Conservation (phyloP, 2,797 vertebrate species). For the Gambelia wislizenii region DNA sequence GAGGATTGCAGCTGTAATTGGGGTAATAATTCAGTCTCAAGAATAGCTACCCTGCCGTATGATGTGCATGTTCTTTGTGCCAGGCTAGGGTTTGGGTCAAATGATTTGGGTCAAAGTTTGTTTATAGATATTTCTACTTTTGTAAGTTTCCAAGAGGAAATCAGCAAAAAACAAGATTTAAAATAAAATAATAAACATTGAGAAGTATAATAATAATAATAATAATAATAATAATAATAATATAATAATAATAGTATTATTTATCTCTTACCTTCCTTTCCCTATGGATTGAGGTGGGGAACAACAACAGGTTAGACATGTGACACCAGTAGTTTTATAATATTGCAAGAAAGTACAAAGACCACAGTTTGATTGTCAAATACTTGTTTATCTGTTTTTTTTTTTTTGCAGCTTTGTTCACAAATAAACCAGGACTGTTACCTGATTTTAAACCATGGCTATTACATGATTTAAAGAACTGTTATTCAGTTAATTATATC, state of each 20-base stretch:
- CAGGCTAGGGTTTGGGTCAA: no score
- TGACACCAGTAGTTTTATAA: background rate
- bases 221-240: no score
- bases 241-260: no score
- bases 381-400: no score
- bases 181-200: background rate
- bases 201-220: background rate
- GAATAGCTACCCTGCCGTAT: background rate
- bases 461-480: background rate
- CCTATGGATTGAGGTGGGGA: no score
- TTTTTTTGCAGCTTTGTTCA: no score
- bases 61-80: background rate
- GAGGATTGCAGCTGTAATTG: background rate
- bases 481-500: background rate
- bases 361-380: no score
- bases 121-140: background rate
- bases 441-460: background rate
- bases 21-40: background rate
- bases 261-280: no score
- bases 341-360: no score
- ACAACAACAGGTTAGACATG: background rate
- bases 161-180: background rate
- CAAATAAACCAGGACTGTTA: no score
- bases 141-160: background rate
- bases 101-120: no score